phyloP scores from a whole-genome alignment of 2,888 invertebrate species.

The Dolichopus griseipennis region DNA sequence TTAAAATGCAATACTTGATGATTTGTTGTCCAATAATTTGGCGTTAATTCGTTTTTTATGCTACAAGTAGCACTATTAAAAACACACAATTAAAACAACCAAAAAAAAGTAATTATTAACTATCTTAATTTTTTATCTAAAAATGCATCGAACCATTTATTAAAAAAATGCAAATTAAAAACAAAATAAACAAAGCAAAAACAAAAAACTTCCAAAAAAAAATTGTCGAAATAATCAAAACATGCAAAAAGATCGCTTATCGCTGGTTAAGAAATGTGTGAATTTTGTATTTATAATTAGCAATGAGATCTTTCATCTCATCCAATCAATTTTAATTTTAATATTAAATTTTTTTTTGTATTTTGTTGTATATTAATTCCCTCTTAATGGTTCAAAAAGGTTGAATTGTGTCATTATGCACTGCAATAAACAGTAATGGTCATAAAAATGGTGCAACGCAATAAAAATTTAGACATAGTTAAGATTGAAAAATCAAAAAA shows the following conservation, averaged over 20 bases:
- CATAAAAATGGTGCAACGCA: too few relatives aligned
- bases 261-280: background rate
- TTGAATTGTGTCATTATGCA: background rate
- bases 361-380: background rate
- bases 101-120: too few relatives aligned
- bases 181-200: too few relatives aligned
- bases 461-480: too few relatives aligned
- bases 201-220: background rate
- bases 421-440: too few relatives aligned
- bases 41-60: too few relatives aligned
- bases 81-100: background rate
- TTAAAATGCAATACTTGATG: too few relatives aligned
- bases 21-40: too few relatives aligned
- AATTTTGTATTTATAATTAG: slow-evolving; percentile 6
- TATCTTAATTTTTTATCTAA: background rate
- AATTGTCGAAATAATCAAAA: slow-evolving; percentile 4
- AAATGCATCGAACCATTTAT: background rate
- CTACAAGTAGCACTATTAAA: background rate
- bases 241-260: slow-evolving; percentile 4
- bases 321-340: background rate
- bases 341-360: background rate
- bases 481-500: too few relatives aligned
- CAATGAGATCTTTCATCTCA: background rate
- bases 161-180: background rate
- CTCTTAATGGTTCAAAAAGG: background rate